Conservation (phyloP, 2,888 invertebrate genomes). For the Nipponacmea schrenckii region DNA sequence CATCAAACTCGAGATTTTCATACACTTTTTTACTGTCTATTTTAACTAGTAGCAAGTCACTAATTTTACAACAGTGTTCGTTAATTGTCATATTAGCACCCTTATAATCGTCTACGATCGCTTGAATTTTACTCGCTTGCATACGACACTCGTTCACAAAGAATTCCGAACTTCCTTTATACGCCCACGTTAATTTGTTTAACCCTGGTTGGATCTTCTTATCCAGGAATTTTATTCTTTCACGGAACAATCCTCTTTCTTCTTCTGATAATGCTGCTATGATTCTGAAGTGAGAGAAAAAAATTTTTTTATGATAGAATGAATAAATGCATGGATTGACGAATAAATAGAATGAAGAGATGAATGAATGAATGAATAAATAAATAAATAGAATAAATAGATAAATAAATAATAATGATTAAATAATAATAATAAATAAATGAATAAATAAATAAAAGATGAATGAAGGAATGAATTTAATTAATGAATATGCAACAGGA, state of each 20-base stretch:
- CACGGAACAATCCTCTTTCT: slow-evolving; percentile 82
- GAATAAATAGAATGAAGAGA: neutral
- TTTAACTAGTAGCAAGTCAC: slow-evolving; percentile 64
- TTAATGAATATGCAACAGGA: no score
- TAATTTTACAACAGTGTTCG: slow-evolving; percentile 63
- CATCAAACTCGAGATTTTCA: slow-evolving; percentile 67
- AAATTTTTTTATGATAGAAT: neutral
- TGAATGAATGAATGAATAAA: no score
- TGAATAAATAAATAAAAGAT: no score
- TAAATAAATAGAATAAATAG: no score
- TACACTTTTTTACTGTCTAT: slow-evolving; percentile 67
- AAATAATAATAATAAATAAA: no score
- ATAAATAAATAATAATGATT: no score
- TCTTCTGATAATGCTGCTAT: slow-evolving; percentile 79
- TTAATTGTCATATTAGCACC: slow-evolving; percentile 74
- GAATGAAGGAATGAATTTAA: no score
- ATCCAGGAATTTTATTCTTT: slow-evolving; percentile 74
- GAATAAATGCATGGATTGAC: neutral
- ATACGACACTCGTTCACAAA: slow-evolving; percentile 66
- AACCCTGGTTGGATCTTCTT: slow-evolving; percentile 69
- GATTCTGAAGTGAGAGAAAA: slow-evolving; percentile 71
- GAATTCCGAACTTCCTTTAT: slow-evolving; percentile 65
- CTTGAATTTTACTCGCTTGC: slow-evolving; percentile 70
- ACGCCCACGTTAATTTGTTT: slow-evolving; percentile 68
- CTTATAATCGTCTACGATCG: slow-evolving; percentile 85